Evolutionary conservation across 2,888 invertebrate genomes (phyloP), one percentile per base, ranked within the genome.

Genomic region (Carabus problematicus): DNA sequence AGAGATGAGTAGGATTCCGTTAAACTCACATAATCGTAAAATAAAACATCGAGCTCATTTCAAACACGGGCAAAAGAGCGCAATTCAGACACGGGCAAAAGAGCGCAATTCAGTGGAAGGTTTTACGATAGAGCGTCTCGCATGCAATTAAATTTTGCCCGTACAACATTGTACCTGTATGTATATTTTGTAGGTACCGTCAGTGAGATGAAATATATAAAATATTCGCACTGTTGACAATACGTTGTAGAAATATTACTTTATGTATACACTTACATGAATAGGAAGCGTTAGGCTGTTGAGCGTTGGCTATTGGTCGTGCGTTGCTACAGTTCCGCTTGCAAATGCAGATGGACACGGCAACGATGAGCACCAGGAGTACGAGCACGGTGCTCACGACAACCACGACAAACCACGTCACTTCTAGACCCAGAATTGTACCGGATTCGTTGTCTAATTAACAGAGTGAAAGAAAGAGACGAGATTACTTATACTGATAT

Each of bases 301-400:
- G 81, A 70, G 79, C 79, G 60, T 80, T 80, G 74, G 81, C 82
- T 70, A 79, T 79, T 56, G 79, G 75, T 70, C 81, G 75, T 70
- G 81, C 83, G 16, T 19, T 52, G 19, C 52, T 81, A 74, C 83
- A 81, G 71, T 87, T 86, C 75, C 90, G 87, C 71, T 91, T 88
- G 82, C 93, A 94, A 77, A 91, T 85, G 84, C 93, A 94, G 80
- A 91, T 85, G 73, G 91, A 89, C 71, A 90, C 85, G 73, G 88
- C 89, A 70, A 89, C 88, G 73, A 89, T 88, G 77, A 88, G 86
- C 69, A 89, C 88, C 76, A 90, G 86, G 78, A 90, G 83, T 75
- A 90, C 85, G 78, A 94, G 84, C 77, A 90, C 84, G 71, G 87
- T 85, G 77, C 89, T 88, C 72, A 91, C 90, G 63, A 90, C 88